Percentiles rank a stretch among this genome's conserved stretches.
Evolutionary conservation across 1,140 invertebrate species (phyloP).

Genomic region (Pseudoatta argentina): DNA sequence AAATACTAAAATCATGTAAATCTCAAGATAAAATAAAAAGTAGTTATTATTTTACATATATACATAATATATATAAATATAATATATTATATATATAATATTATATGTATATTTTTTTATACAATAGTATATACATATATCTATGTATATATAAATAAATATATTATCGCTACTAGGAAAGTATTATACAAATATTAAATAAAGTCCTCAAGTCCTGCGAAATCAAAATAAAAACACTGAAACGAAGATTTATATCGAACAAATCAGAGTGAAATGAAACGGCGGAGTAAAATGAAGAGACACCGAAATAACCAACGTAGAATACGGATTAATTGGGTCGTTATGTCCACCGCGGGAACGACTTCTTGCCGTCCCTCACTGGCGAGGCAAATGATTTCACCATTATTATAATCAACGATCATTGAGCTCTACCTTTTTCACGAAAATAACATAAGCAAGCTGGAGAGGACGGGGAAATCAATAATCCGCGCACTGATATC

Average conservation of each 20-base stretch:
- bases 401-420: conserved; percentile 34
- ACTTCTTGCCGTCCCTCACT: not conserved
- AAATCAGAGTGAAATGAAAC: conserved; percentile 1
- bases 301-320: conserved; percentile 4
- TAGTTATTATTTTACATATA: not conserved
- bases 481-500: conserved; percentile 83
- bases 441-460: conserved; percentile 72
- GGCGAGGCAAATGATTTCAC: conserved; percentile 10
- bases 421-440: conserved; percentile 49
- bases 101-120: not conserved
- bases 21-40: not conserved
- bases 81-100: not conserved
- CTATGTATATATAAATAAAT: not conserved
- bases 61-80: not conserved
- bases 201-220: not conserved
- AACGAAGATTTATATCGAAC: not conserved
- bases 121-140: no score
- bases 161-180: not conserved
- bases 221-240: not conserved
- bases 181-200: not conserved
- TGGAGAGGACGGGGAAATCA: conserved; percentile 79
- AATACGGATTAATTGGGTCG: conserved; percentile 45
- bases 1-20: not conserved
- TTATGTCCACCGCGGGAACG: conserved; percentile 13
- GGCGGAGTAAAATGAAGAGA: not conserved